phyloP scores from a whole-genome alignment of 2,113 vertebrate species.

The Muntiacus muntjak region DNA sequence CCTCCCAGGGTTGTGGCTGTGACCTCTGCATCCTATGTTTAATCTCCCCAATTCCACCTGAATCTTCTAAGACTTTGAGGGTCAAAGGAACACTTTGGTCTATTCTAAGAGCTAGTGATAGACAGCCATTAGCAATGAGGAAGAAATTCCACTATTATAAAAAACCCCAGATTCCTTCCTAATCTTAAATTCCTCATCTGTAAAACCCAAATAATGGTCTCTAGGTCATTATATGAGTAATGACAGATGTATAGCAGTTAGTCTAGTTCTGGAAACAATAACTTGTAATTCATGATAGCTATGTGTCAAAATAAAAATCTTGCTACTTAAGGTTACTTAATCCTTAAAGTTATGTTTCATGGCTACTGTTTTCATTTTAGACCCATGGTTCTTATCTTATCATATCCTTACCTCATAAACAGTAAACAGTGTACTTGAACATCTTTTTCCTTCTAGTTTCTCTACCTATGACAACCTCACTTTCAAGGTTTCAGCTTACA shows the following conservation, averaged over 20 bases:
- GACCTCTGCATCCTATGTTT: background rate
- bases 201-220: background rate
- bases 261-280: constrained; percentile 3
- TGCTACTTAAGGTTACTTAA: background rate
- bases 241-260: background rate
- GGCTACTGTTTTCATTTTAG: background rate
- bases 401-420: background rate
- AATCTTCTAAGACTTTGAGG: background rate
- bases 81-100: constrained; percentile 2
- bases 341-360: background rate
- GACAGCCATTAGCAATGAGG: background rate
- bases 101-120: background rate
- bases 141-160: background rate
- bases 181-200: background rate
- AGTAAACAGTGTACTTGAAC: background rate
- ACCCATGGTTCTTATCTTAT: background rate
- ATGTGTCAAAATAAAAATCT: background rate
- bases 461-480: background rate
- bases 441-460: background rate
- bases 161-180: background rate
- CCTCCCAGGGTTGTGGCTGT: background rate
- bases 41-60: background rate
- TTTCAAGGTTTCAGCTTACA: background rate
- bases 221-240: constrained; percentile 8
- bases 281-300: background rate